Percentiles rank a stretch among this genome's conserved stretches.
phyloP scores from a whole-genome alignment of 2,797 vertebrate genomes.

The Myotis pilosus region DNA sequence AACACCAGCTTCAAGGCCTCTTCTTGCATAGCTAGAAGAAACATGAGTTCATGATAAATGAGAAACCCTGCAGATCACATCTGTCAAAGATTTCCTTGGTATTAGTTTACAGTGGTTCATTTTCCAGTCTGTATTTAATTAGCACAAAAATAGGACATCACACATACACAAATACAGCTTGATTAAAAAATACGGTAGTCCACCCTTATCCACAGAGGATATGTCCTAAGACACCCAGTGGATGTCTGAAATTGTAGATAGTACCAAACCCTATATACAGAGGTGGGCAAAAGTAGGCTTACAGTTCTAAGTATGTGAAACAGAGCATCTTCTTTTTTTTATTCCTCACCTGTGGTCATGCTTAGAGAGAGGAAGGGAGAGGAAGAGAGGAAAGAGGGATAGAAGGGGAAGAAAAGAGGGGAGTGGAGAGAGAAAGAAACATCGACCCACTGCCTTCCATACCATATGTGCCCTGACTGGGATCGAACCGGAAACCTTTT shows the following conservation, averaged over 20 bases:
- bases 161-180: background rate
- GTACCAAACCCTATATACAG: background rate
- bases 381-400: background rate
- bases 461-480: background rate
- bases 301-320: background rate
- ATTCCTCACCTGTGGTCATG: background rate
- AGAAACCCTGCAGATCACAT: background rate
- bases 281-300: background rate
- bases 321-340: background rate
- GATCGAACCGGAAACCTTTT: background rate
- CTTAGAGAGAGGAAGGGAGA: background rate
- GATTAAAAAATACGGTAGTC: background rate
- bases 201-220: background rate
- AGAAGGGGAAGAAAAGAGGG: background rate
- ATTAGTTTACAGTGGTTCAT: background rate
- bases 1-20: slow-evolving; percentile 95
- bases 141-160: background rate
- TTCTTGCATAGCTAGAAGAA: slow-evolving; percentile 94
- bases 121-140: slow-evolving; percentile 10
- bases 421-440: background rate
- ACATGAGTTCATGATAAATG: background rate
- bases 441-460: background rate
- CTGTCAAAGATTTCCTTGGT: background rate
- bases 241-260: background rate
- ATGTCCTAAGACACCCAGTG: background rate